These are phyloP conservation scores for Nomia melanderi DNA, from an alignment of 1,140 invertebrate species.

Conservation along the genomic window DNA sequence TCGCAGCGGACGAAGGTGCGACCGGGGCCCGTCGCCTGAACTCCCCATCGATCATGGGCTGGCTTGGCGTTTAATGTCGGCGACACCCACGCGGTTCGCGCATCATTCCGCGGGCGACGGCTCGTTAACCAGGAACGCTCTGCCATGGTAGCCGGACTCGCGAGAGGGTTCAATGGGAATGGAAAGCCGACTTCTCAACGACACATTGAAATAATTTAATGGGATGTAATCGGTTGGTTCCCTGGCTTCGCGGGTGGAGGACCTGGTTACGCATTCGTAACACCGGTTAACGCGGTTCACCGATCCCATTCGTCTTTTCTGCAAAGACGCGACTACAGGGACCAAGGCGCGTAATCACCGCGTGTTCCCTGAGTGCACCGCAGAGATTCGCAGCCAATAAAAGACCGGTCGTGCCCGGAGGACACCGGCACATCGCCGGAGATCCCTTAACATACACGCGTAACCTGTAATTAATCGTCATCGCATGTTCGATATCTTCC, in stretches of 20 bases:
- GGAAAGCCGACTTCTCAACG: constrained; percentile 73
- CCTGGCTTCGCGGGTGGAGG: background rate
- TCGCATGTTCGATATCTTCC: constrained; percentile 59
- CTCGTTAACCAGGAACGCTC: constrained; percentile 70
- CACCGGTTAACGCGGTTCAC: constrained; percentile 34
- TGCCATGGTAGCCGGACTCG: constrained; percentile 36
- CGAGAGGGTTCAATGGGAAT: constrained; percentile 47
- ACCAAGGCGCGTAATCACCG: constrained; percentile 52
- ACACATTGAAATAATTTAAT: constrained; percentile 69
- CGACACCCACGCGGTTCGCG: constrained; percentile 49
- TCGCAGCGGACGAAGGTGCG: too few species aligned
- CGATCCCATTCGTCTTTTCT: constrained; percentile 50
- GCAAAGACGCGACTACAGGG: constrained; percentile 11
- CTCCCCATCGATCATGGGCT: constrained; percentile 44
- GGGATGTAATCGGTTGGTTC: constrained; percentile 65
- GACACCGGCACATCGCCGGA: background rate
- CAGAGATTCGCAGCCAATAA: background rate
- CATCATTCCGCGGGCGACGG: constrained; percentile 61
- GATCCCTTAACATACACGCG: constrained; percentile 30
- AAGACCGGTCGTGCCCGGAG: background rate
- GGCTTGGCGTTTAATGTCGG: constrained; percentile 30
- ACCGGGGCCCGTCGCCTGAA: background rate
- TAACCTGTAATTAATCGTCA: constrained; percentile 64
- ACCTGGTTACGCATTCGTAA: constrained; percentile 46
- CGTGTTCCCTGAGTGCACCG: constrained; percentile 25